Conservation (phyloP, 2,113 vertebrate species). For the Hirundichthys speculiger region DNA sequence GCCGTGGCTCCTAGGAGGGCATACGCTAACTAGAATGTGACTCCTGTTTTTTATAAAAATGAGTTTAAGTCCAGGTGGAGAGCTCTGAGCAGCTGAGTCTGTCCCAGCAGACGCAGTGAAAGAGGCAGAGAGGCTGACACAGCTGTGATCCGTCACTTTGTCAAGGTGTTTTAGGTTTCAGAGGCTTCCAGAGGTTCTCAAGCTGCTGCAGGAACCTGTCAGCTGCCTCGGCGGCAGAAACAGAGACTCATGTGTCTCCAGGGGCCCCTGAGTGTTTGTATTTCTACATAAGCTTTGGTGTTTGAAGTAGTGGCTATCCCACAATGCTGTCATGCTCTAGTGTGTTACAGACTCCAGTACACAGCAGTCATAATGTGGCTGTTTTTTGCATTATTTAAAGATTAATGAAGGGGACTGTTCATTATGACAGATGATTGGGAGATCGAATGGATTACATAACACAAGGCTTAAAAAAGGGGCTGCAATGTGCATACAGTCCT, state of each 20-base stretch:
- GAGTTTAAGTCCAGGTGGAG: constrained; percentile 12
- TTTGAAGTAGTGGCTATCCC: constrained; percentile 34
- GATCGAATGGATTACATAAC: constrained; percentile 24
- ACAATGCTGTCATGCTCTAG: constrained; percentile 40
- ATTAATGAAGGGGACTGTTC: constrained; percentile 39
- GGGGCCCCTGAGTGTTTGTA: constrained; percentile 52
- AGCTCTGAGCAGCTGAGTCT: constrained; percentile 26
- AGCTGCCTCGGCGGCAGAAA: constrained; percentile 37
- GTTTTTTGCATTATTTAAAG: constrained; percentile 28
- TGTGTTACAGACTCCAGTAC: constrained; percentile 39
- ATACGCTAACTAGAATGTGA: constrained; percentile 5
- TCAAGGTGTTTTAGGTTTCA: constrained; percentile 53
- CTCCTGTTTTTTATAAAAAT: constrained; percentile 4
- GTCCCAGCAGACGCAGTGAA: constrained; percentile 53
- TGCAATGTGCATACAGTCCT: background rate
- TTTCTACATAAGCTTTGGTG: constrained; percentile 36
- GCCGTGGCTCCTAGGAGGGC: constrained; percentile 9
- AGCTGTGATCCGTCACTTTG: constrained; percentile 57
- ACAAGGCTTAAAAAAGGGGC: constrained; percentile 12
- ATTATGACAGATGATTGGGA: constrained; percentile 40
- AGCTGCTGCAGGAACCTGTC: constrained; percentile 47
- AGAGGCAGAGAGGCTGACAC: constrained; percentile 15
- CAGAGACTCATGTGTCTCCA: constrained; percentile 35
- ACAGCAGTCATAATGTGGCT: constrained; percentile 25
- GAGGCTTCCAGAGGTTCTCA: constrained; percentile 51